Evolutionary conservation across 2,888 invertebrate genomes (phyloP).

Genomic region (Melinopterus prodromus): DNA sequence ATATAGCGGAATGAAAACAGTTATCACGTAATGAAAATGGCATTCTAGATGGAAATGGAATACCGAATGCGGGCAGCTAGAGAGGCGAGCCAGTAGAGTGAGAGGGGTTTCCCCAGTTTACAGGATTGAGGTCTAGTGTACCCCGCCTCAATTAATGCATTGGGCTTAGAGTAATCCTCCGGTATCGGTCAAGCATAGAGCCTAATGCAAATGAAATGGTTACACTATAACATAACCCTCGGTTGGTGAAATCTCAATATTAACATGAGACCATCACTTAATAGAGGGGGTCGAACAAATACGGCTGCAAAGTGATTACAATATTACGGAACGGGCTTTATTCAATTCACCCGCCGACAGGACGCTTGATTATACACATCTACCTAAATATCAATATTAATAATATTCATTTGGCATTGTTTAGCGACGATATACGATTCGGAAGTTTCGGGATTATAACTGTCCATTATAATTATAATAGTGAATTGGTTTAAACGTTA

Average conservation of each 20-base stretch:
- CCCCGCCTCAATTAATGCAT: constrained; percentile 43
- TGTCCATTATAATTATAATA: not conserved
- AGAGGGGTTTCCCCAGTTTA: constrained; percentile 35
- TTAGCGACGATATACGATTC: not conserved
- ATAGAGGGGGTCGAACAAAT: not conserved
- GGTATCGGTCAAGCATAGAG: constrained; percentile 41
- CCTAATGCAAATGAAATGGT: constrained; percentile 43
- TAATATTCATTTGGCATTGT: not conserved
- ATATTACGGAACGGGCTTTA: not conserved
- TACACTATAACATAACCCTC: constrained; percentile 33
- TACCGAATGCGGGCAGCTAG: constrained; percentile 16
- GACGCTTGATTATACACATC: not conserved
- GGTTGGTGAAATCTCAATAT: constrained; percentile 22
- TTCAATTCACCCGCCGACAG: not conserved
- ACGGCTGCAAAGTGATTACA: not conserved
- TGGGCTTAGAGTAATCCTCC: constrained; percentile 40
- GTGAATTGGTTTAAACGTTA: not conserved
- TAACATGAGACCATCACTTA: constrained; percentile 14
- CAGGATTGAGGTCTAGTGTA: constrained; percentile 40
- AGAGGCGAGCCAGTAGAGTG: constrained; percentile 31
- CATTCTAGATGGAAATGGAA: constrained; percentile 40
- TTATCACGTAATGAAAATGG: constrained; percentile 42
- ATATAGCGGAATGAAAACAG: constrained; percentile 37
- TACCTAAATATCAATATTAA: constrained; percentile 4
- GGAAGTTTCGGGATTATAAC: not conserved